phyloP scores from a whole-genome alignment of 2,888 invertebrate genomes.

The Hirtodrosophila cameraria region DNA sequence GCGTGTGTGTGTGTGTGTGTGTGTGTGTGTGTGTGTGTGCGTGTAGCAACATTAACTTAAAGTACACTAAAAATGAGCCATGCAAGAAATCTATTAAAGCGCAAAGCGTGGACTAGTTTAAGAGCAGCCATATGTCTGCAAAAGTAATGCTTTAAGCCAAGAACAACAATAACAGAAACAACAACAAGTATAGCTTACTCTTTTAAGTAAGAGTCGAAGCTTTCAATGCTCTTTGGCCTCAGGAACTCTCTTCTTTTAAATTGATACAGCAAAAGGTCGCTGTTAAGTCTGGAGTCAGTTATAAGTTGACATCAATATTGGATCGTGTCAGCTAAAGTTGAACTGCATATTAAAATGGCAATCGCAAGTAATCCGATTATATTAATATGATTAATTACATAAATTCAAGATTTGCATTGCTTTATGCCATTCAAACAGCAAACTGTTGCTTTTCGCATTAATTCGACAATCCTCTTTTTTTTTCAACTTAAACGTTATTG shows the following conservation, averaged over 20 bases:
- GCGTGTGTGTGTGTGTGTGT: background rate
- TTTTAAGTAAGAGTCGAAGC: conserved; percentile 33
- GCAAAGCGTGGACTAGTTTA: conserved; percentile 43
- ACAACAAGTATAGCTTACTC: conserved; percentile 42
- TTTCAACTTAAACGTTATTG: conserved; percentile 26
- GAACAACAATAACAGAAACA: conserved; percentile 20
- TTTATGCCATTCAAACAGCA: conserved; percentile 35
- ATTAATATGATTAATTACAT: conserved; percentile 56
- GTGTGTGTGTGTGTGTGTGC: background rate
- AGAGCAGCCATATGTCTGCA: conserved; percentile 28
- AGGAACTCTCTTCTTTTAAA: background rate
- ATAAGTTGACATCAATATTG: conserved; percentile 50
- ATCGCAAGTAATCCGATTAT: conserved; percentile 49
- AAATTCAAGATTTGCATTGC: conserved; percentile 43
- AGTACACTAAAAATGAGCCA: conserved; percentile 50
- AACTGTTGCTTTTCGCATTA: conserved; percentile 12
- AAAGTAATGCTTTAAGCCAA: conserved; percentile 43
- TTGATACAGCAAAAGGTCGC: conserved; percentile 20
- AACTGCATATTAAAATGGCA: conserved; percentile 41
- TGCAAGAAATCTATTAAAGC: conserved; percentile 50
- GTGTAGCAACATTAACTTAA: conserved; percentile 38
- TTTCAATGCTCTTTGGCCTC: conserved; percentile 45
- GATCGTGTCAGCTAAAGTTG: conserved; percentile 32
- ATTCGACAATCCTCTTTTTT: conserved; percentile 10
- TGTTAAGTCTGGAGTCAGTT: conserved; percentile 35